Base-by-base conservation (phyloP, 2,888 invertebrate genomes). In the Sarcophaga subvicina region DNA sequence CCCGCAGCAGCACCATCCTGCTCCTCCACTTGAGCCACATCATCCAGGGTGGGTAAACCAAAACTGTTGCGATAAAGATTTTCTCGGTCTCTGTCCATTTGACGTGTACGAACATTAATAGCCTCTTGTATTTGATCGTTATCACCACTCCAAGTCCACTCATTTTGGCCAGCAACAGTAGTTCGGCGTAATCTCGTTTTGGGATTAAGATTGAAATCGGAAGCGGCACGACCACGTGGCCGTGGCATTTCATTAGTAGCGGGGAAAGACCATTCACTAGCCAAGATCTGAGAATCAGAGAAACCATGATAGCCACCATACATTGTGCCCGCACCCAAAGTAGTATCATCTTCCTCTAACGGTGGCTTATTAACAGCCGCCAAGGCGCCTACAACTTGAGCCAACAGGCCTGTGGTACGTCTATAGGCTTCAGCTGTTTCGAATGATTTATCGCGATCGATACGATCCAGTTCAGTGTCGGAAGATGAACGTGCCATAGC, bases 331-430 rank as follows among this genome's bases (percentile, higher is more conserved):
- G 91, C 90, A 72, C 76, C 89, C 25, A 89, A 78, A 14, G 90
- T 88, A 12, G 88, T 86, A 11, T 93, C 93, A 66, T 94, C 93
- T 25, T 94, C 94, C 64, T 93, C 93, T 67, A 95, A 94, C 59
- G 91, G 92, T 2, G 92, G 90, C 78, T 93, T 93, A 37, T 37
- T 37, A 11, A 95, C 94, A 4, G 94, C 95, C 27, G 97, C 97
- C 82, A 97, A 93, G 14, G 97, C 96, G 90, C 96, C 96, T 0
- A 97, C 97, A 66, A 98, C 96, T 91, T 96, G 95, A 0, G 96
- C 96, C 79, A 97, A 92, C 2, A 98, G 92, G 90, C 97, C 96
- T 8, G 96, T 96, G 10, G 97, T 97, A 90, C 96, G 96, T 0
- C 97, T 95, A 88, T 96, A 95, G 12, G 96, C 96, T 86, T 96